Evolutionary conservation across 2,113 vertebrate genomes (phyloP), one percentile per base, ranked within the genome.

Genomic region (Dasyprocta punctata): DNA sequence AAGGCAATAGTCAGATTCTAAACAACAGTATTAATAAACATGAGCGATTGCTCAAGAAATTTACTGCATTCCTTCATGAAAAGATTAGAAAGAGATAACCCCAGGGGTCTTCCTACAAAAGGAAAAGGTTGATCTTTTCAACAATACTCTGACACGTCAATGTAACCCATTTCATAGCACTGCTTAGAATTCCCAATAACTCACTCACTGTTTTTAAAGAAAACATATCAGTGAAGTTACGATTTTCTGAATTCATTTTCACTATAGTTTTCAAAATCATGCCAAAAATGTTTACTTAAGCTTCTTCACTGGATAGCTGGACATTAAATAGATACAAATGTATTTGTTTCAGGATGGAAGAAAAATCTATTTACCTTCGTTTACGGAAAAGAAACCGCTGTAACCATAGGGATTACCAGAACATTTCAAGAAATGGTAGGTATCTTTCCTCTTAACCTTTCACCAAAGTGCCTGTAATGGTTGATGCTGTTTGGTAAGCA

Each of bases 401-500:
- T 83, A 99, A 99, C 95, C 99, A 99, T 97, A 98, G 99, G 67
- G 99, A 99, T 92, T 98, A 99, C 90, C 99, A 99, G 97, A 99
- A 98, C 80, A 98, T 99, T 95, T 98, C 99, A 20, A 98, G 95
- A 97, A 99, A 99, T 36, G 99, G 99, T 99, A 98, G 0, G 98
- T 95, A 38, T 58, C 26, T 3, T n/a, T 49, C 38, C 52, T 28
- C 41, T 10, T 61, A 6, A 17, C 44, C 47, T 60, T 47, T 22
- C 19, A 7, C 19, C 47, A 30, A 65, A 93, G 3, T 38, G 14
- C 24, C 0, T 49, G 11, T 75, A 38, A 63, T 61, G 41, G n/a
- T 24, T 83, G 60, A 2, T 71, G 92, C 89, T 92, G 12, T 60
- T 77, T 60, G 10, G 3, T 47, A 60, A 92, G 36, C 5, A 16